A percentile compares a stretch with the other conserved stretches of the same genome.
These are phyloP conservation scores for Odontomachus brunneus DNA, from an alignment of 1,140 invertebrate genomes.

Conservation along the genomic window DNA sequence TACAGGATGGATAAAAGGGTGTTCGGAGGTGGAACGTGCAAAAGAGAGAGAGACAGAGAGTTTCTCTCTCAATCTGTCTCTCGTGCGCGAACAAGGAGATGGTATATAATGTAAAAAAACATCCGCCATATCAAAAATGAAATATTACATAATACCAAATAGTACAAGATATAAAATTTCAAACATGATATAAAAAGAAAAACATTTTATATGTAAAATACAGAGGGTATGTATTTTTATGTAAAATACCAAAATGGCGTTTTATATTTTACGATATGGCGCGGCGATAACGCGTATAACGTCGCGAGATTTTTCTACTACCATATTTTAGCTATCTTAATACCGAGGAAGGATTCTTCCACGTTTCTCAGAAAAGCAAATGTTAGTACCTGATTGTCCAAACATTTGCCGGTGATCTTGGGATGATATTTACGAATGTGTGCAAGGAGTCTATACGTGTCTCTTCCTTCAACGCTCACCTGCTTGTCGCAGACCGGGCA, in stretches of 20 bases:
- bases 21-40: constrained; percentile 37
- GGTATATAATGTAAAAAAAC: not conserved
- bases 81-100: no score
- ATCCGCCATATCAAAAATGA: not conserved
- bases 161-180: not conserved
- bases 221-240: no score
- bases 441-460: constrained; percentile 54
- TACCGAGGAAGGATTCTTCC: constrained; percentile 8
- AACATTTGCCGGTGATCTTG: constrained; percentile 19
- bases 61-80: no score
- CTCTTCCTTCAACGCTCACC: constrained; percentile 63
- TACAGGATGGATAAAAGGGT: constrained; percentile 47
- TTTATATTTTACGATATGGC: constrained; percentile 1
- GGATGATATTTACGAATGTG: constrained; percentile 63
- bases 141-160: not conserved
- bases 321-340: not conserved
- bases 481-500: constrained; percentile 69
- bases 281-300: not conserved
- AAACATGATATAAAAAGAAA: not conserved
- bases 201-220: not conserved
- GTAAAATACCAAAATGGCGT: not conserved
- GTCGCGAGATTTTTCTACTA: not conserved
- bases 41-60: not conserved
- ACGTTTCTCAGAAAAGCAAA: not conserved
- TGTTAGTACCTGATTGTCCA: constrained; percentile 33